Percentiles rank a stretch among this genome's conserved stretches.
phyloP scores from a whole-genome alignment of 2,888 invertebrate species.

The Sycophila texana region DNA sequence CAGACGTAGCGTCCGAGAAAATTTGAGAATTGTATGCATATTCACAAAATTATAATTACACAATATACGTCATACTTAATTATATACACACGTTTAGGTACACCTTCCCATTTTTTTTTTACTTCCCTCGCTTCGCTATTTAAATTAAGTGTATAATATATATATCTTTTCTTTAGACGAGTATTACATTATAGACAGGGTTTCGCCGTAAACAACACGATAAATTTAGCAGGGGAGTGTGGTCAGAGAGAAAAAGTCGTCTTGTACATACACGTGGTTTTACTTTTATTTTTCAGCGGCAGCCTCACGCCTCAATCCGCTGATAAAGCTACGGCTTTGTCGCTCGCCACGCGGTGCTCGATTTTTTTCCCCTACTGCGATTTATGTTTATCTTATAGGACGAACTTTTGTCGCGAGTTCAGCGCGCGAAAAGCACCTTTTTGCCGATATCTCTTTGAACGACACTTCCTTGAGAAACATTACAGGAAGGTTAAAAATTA shows the following conservation, averaged over 20 bases:
- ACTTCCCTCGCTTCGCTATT: conserved; percentile 17
- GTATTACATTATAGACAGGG: conserved; percentile 53
- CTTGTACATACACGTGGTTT: conserved; percentile 40
- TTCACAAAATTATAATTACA: conserved; percentile 53
- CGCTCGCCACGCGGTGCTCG: conserved; percentile 11
- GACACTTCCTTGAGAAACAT: background rate
- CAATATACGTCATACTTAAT: conserved; percentile 41
- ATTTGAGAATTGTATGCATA: conserved; percentile 29
- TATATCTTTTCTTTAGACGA: conserved; percentile 42
- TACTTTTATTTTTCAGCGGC: conserved; percentile 37
- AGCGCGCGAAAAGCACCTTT: conserved; percentile 3
- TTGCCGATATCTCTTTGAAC: background rate
- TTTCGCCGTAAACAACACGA: conserved; percentile 20
- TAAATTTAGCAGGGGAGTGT: background rate
- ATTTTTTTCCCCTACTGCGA: background rate
- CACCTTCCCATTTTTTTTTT: conserved; percentile 23
- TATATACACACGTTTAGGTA: conserved; percentile 48
- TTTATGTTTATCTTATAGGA: conserved; percentile 20
- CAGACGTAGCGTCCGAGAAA: conserved; percentile 16
- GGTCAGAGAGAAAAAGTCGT: conserved; percentile 19
- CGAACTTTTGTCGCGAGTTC: conserved; percentile 26
- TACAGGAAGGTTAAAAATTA: background rate
- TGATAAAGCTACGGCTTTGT: conserved; percentile 11
- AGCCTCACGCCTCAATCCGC: conserved; percentile 1
- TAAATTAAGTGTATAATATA: conserved; percentile 37